Evolutionary conservation across 2,113 vertebrate genomes (phyloP).

Genomic region (Pimephales promelas): DNA sequence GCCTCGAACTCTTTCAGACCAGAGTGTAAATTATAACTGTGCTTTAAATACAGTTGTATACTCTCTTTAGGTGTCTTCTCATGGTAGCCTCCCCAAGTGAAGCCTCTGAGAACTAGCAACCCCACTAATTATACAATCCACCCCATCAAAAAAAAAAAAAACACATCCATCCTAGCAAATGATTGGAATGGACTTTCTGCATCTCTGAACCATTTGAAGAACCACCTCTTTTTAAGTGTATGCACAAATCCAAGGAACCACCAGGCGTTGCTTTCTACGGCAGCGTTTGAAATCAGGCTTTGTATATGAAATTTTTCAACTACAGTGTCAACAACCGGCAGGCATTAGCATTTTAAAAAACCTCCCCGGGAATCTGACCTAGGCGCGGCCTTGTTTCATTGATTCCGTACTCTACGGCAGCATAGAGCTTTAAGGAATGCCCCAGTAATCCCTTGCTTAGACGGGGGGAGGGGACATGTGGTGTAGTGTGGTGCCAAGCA

Average conservation of each 20-base stretch:
- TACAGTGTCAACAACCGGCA: conserved; percentile 56
- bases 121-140: conserved; percentile 65
- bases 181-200: neutral
- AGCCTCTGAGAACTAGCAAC: conserved; percentile 62
- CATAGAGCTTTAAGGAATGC: conserved; percentile 55
- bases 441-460: conserved; percentile 72
- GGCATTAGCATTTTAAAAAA: conserved; percentile 63
- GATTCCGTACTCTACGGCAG: conserved; percentile 48
- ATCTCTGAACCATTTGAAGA: neutral
- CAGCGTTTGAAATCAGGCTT: conserved; percentile 59
- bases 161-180: conserved; percentile 57
- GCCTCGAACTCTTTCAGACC: neutral
- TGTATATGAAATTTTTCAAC: conserved; percentile 56
- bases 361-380: conserved; percentile 53
- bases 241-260: conserved; percentile 35
- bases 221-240: neutral
- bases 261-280: conserved; percentile 43
- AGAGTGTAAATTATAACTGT: neutral
- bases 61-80: conserved; percentile 1
- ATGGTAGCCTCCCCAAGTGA: conserved; percentile 55
- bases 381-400: conserved; percentile 34
- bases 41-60: neutral
- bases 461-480: conserved; percentile 50
- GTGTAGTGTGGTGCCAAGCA: conserved; percentile 62
- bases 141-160: conserved; percentile 64